Evolutionary conservation across 1,140 invertebrate genomes (phyloP), one percentile per base, ranked within the genome.

Genomic region (Acyrthosiphon pisum): DNA sequence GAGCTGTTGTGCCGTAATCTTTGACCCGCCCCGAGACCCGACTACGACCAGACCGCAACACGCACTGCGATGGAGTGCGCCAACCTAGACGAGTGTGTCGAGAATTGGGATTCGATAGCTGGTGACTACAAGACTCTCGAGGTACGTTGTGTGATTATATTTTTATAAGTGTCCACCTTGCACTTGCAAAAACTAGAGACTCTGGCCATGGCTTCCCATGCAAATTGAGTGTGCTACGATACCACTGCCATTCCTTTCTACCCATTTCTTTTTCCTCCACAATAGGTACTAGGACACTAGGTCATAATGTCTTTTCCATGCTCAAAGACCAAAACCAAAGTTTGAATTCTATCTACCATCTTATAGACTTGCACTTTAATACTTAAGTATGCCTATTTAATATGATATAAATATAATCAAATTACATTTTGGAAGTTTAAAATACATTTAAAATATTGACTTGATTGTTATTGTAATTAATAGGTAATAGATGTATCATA

Each of bases 61-160:
- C 83, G 37, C 83, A n/a, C 84, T n/a, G 44, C 68, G 26, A 94
- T 94, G 90, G 93, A 94, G 76, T 76, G 48, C 50, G 30, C 95
- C 89, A 96, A 96, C 93, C 94, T 96, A 11, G 95, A 96, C 44
- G 96, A 96, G 86, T 97, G 96, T 95, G 92, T 97, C 23, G 97
- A 97, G 95, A 97, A 98, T 94, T 98, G 97, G 97, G 96, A 97
- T 89, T 97, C 98, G 94, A 95, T 98, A 94, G 95, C 96, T n/a
- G 95, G 96, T 68, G 98, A 98, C 94, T 97, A 96, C 94, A 97
- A 97, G 95, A 96, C 96, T 86, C 95, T 97, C 37, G 97, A 97
- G 96, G 97, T 97, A 96, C 95, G 94, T 94, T 18, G 4, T 76
- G n/a, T 18, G 6, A 76, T n/a, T 18, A n/a, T 76, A 76, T 18